phyloP scores from a whole-genome alignment of 1,140 invertebrate genomes.

The Bilobella aurantiaca region DNA sequence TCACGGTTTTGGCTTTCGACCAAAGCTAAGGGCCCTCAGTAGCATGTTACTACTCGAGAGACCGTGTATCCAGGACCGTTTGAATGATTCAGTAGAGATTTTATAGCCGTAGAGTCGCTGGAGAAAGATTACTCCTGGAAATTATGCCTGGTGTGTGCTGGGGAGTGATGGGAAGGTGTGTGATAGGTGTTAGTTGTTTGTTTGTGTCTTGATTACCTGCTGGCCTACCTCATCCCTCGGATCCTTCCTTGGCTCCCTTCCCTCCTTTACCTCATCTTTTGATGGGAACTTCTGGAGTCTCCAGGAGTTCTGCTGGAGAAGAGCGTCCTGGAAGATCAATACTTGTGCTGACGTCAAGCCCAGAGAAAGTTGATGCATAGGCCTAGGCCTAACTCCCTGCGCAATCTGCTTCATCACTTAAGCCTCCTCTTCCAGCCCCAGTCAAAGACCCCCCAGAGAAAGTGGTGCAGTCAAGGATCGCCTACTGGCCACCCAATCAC shows the following conservation, averaged over 20 bases:
- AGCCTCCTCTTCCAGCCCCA: neutral
- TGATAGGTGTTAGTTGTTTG: no score
- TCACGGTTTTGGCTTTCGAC: no score
- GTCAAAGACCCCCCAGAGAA: neutral
- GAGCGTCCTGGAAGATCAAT: neutral
- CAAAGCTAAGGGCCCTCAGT: no score
- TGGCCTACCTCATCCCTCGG: no score
- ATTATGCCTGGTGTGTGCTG: no score
- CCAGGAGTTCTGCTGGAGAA: neutral
- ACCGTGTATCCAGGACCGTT: no score
- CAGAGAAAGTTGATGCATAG: conserved; percentile 6
- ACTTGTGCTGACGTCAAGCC: neutral
- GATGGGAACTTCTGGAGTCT: neutral
- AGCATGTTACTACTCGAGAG: no score
- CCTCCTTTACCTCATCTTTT: neutral
- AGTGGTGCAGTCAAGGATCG: neutral
- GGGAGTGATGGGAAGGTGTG: no score
- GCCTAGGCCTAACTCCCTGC: neutral
- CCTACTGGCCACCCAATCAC: neutral
- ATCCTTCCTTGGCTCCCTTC: neutral
- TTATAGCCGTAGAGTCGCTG: no score
- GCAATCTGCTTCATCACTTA: neutral
- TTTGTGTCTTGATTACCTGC: no score
- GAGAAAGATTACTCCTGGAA: no score
- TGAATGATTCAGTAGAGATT: no score